Conservation (phyloP, 2,797 vertebrate genomes). For the Pangasius larnaudii region DNA sequence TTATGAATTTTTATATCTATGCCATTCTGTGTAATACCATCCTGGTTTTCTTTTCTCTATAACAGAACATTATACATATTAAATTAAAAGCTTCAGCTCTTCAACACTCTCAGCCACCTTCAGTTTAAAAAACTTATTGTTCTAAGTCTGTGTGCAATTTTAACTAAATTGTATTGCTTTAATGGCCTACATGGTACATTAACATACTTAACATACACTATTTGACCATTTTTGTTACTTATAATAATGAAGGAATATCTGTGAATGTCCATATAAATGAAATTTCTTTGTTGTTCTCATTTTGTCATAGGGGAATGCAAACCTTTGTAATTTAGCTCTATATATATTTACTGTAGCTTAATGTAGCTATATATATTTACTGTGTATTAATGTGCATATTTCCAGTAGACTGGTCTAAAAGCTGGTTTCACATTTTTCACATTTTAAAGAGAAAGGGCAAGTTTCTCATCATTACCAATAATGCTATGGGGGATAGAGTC, state of each 20-base stretch:
- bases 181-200: not conserved
- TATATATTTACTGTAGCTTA: not conserved
- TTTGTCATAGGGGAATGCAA: not conserved
- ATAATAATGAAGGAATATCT: not conserved
- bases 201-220: not conserved
- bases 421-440: not conserved
- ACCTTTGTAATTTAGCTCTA: not conserved
- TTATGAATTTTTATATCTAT: not conserved
- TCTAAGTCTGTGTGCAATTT: not conserved
- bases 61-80: not conserved
- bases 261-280: not conserved
- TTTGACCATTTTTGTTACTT: not conserved
- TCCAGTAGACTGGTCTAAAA: not conserved
- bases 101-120: not conserved
- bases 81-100: not conserved
- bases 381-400: not conserved
- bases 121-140: no score
- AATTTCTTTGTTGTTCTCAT: not conserved
- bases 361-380: not conserved
- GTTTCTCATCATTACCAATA: not conserved
- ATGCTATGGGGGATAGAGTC: constrained; percentile 42
- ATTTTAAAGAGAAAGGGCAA: not conserved
- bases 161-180: no score
- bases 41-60: not conserved
- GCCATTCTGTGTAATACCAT: not conserved